Conservation (phyloP, 2,888 invertebrate species). For the Agrotis exclamationis region DNA sequence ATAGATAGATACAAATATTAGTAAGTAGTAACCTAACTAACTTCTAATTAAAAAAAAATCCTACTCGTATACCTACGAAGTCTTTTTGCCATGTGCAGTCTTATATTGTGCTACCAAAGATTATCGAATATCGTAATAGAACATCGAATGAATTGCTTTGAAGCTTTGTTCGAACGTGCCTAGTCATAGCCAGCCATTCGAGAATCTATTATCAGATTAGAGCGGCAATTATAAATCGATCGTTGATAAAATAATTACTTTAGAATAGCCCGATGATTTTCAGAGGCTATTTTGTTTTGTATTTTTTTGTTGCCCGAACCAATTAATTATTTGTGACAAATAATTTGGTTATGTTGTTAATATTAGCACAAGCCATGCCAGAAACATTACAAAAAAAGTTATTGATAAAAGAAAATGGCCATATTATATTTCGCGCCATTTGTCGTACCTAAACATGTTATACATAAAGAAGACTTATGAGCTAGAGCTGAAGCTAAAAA, state of each 20-base stretch:
- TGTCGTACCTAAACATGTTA: neutral
- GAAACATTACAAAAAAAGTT: neutral
- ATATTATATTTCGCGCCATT: neutral
- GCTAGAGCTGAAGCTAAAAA: neutral
- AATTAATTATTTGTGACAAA: neutral
- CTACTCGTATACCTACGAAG: slow-evolving; percentile 10
- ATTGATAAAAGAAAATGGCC: no score
- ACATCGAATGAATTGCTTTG: slow-evolving; percentile 43
- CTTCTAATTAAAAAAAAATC: neutral
- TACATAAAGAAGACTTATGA: neutral
- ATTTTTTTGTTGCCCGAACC: neutral
- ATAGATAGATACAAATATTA: no score
- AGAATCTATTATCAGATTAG: slow-evolving; percentile 62
- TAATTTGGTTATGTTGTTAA: no score
- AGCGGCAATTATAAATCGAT: slow-evolving; percentile 61
- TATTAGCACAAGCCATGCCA: no score
- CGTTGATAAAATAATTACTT: slow-evolving; percentile 52
- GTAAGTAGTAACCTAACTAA: neutral
- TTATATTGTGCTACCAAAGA: slow-evolving; percentile 46
- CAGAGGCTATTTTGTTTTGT: slow-evolving; percentile 22
- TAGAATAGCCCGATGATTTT: slow-evolving; percentile 37
- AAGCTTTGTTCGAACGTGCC: slow-evolving; percentile 51
- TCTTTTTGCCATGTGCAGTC: slow-evolving; percentile 12
- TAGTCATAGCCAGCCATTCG: slow-evolving; percentile 59
- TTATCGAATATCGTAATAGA: slow-evolving; percentile 42